A percentile compares a stretch with the other conserved stretches of the same genome.
Evolutionary conservation across 92 coral and sea anemone species (phyloP).

Genomic region (Palythoa caribaeorum): DNA sequence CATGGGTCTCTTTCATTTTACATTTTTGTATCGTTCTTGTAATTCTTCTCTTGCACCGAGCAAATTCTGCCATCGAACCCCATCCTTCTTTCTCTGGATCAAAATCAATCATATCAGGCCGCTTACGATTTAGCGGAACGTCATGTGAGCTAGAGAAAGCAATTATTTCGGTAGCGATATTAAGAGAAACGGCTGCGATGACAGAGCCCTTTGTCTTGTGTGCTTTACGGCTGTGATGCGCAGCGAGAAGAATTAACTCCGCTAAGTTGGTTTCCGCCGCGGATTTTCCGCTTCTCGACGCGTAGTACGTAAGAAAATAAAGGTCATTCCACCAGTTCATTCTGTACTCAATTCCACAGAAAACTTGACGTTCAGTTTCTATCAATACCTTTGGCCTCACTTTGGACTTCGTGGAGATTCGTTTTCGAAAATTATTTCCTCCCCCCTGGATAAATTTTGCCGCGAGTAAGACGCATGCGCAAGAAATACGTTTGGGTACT

Average conservation of each 20-base stretch:
- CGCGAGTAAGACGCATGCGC: conserved; percentile 39
- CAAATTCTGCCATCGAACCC: conserved; percentile 3
- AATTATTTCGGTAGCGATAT: conserved; percentile 20
- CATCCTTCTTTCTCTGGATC: conserved; percentile 9
- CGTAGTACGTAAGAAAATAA: conserved; percentile 25
- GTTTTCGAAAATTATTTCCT: conserved; percentile 12
- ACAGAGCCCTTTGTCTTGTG: neutral
- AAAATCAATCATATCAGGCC: conserved; percentile 2
- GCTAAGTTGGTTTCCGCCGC: conserved; percentile 9
- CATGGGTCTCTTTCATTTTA: conserved; percentile 23
- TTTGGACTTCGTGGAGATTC: conserved; percentile 28
- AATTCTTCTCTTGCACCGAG: conserved; percentile 10
- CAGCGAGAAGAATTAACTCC: conserved; percentile 30
- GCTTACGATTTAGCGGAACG: conserved; percentile 24
- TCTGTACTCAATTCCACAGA: conserved; percentile 17
- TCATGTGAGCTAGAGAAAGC: conserved; percentile 35
- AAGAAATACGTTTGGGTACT: conserved; percentile 32
- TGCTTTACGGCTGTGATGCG: conserved; percentile 23
- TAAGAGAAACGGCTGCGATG: conserved; percentile 31
- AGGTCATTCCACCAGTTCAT: conserved; percentile 31
- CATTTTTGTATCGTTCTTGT: conserved; percentile 11
- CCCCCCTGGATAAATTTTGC: conserved; percentile 29
- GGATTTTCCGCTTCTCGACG: neutral
- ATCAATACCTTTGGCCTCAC: conserved; percentile 25
- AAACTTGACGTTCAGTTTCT: conserved; percentile 33